Evolutionary conservation across 2,113 vertebrate species (phyloP).

Genomic region (Heterochromis multidens): DNA sequence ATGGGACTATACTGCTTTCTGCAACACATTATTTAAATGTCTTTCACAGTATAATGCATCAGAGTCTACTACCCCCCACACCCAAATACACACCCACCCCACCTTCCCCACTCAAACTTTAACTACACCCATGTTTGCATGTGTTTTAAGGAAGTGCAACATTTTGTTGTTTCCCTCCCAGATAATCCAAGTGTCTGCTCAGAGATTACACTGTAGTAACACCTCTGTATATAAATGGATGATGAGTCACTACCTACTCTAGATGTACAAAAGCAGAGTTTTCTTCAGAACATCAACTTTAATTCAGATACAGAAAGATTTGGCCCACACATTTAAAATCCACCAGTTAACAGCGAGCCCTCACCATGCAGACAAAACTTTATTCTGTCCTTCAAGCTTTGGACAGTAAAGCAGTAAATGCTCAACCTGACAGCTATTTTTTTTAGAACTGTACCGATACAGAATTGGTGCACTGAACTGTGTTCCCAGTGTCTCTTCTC

Average conservation of each 20-base stretch:
- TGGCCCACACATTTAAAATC: neutral
- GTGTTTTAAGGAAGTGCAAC: rapidly evolving
- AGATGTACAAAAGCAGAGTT: neutral
- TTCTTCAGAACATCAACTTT: neutral
- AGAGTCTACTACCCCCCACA: neutral
- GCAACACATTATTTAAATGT: neutral
- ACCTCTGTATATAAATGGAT: neutral
- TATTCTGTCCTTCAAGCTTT: neutral
- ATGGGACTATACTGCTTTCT: neutral
- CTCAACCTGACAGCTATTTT: neutral
- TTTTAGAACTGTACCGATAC: neutral
- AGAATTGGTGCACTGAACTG: neutral
- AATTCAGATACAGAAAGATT: neutral
- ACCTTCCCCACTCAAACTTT: neutral
- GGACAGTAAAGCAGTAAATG: neutral
- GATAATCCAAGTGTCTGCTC: neutral
- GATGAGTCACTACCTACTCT: neutral
- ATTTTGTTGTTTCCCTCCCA: neutral
- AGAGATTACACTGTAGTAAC: neutral
- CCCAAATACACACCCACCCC: neutral
- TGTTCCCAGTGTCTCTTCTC: neutral
- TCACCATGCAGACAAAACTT: neutral
- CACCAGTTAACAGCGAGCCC: neutral
- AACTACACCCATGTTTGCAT: neutral
- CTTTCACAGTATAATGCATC: neutral